Evolutionary conservation across 2,113 vertebrate species (phyloP), one percentile per base, ranked within the genome.

Genomic region (Tenrec ecaudatus): DNA sequence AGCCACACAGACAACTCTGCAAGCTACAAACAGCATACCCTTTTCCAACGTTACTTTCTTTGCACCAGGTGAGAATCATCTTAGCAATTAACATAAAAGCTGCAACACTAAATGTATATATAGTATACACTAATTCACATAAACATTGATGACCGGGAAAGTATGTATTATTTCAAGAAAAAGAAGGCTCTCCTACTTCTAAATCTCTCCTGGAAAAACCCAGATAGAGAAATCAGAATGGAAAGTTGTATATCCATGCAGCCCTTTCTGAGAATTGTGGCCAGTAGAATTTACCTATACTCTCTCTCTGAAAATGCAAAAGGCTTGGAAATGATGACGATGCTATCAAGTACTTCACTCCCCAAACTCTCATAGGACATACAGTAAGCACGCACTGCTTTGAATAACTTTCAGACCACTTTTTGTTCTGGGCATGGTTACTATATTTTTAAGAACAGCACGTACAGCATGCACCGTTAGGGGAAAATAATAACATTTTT

Each of bases 151-250:
- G 47, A 53, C n/a, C 11, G 3, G 8, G 11, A 60, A 82, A 62
- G 68, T 8, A 86, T 22, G 60, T 76, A 69, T 29, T 16, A 53
- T 75, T 85, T 90, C 38, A 81, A 81, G 92, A 93, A 71, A 93
- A 71, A 33, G 27, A n/a, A 77, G 9, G 33, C 6, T 88, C 29
- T 64, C 38, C 38, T 58, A 68, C 12, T 43, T 69, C 53, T 71
- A 69, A 91, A 71, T 78, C 16, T 82, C 58, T 47, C 25, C 15
- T 71, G 23, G 1, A 73, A 89, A 53, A 95, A 93, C 22, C n/a
- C 53, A 94, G 2, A 92, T 29, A 83, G 17, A 68, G 33, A 88
- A 88, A 69, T 66, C 16, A 75, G 88, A 60, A n/a, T 71, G 75
- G 86, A 36, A 84, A 93, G 36, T 1, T 25, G 36, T 16, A 60